A percentile compares a stretch with the other conserved stretches of the same genome.
phyloP scores from a whole-genome alignment of 1,140 invertebrate genomes.

The Halesus radiatus region DNA sequence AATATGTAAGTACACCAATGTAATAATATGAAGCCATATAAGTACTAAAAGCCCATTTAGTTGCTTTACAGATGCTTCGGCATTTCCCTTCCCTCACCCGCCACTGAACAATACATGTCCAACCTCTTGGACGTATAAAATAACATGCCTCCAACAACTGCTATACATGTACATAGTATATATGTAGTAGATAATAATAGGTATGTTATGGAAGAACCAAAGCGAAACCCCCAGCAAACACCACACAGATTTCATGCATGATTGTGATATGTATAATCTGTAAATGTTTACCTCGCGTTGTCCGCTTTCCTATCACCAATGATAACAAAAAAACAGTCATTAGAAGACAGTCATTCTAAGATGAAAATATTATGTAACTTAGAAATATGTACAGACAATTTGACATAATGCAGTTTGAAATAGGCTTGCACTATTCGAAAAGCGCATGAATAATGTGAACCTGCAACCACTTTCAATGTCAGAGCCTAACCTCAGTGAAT shows the following conservation, averaged over 20 bases:
- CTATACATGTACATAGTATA: no score
- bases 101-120: no score
- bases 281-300: conserved; percentile 68
- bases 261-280: conserved; percentile 44
- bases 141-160: no score
- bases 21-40: no score
- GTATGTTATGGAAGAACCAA: conserved; percentile 14
- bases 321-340: conserved; percentile 53
- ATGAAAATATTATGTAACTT: conserved; percentile 18
- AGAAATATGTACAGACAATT: neutral
- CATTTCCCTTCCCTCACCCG: no score
- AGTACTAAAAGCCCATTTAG: no score
- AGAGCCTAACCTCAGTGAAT: no score
- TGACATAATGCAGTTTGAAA: neutral
- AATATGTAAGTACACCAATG: no score
- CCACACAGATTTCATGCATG: conserved; percentile 52
- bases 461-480: no score
- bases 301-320: conserved; percentile 66
- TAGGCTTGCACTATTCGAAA: neutral
- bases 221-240: conserved; percentile 44
- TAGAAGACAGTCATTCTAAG: conserved; percentile 41
- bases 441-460: neutral
- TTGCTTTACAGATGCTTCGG: no score
- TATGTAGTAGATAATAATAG: no score
- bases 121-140: no score